Evolutionary conservation across 2,888 invertebrate genomes (phyloP).

Genomic region (Leucophenga montana): DNA sequence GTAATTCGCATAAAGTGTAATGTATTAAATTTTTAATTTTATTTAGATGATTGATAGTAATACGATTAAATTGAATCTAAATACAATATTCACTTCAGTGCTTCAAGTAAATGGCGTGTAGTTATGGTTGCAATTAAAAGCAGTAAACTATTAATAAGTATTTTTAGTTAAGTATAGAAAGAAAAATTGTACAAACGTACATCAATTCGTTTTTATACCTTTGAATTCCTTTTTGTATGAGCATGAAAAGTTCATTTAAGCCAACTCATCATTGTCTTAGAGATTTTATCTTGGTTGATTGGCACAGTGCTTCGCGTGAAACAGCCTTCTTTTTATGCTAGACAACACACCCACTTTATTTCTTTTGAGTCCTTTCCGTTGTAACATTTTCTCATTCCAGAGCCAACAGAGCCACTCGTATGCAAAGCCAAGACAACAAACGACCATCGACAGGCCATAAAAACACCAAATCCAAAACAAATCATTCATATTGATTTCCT

Average conservation of each 20-base stretch:
- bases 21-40: too few relatives aligned
- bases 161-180: too few relatives aligned
- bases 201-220: too few relatives aligned
- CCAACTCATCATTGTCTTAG: neutral
- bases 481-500: constrained; percentile 33
- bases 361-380: neutral
- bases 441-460: constrained; percentile 18
- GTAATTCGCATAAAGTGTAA: too few relatives aligned
- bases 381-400: neutral
- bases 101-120: too few relatives aligned
- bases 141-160: too few relatives aligned
- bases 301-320: neutral
- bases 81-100: too few relatives aligned
- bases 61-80: too few relatives aligned
- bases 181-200: too few relatives aligned
- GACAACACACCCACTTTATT: neutral
- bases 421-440: constrained; percentile 37
- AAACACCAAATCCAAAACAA: constrained; percentile 39
- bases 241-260: neutral
- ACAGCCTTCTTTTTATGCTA: neutral
- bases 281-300: neutral
- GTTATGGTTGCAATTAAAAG: too few relatives aligned
- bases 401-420: constrained; percentile 32
- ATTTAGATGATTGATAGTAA: too few relatives aligned
- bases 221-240: neutral